Evolutionary conservation across 1,140 invertebrate genomes (phyloP).

Genomic region (Zaprionus ornatus): DNA sequence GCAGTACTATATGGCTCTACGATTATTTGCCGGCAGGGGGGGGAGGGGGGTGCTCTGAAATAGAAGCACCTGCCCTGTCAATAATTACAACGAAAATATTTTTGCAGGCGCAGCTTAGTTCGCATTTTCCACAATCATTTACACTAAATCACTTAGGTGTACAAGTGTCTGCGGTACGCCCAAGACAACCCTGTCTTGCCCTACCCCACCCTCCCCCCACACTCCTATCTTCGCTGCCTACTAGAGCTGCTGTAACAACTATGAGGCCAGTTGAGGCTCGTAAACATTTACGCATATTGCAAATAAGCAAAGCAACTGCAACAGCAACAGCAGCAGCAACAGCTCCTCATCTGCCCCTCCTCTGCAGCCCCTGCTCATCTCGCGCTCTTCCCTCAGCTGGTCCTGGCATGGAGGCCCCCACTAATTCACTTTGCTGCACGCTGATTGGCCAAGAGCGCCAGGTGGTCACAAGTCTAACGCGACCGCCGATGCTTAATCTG

Average conservation of each 20-base stretch:
- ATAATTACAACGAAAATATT: slow-evolving; percentile 48
- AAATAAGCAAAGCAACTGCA: slow-evolving; percentile 65
- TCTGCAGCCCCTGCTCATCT: background rate
- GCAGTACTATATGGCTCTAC: background rate
- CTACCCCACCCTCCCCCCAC: background rate
- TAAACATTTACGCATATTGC: slow-evolving; percentile 81
- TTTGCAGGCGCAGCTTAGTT: slow-evolving; percentile 9
- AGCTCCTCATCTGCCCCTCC: background rate
- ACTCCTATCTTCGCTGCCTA: background rate
- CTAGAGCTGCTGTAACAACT: slow-evolving; percentile 12
- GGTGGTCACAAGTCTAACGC: slow-evolving; percentile 75
- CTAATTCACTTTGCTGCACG: slow-evolving; percentile 71
- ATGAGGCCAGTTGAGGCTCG: slow-evolving; percentile 41
- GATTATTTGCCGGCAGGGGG: background rate
- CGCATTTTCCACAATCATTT: slow-evolving; percentile 75
- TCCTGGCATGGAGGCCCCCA: slow-evolving; percentile 47
- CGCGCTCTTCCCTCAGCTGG: background rate
- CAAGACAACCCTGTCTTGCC: slow-evolving; percentile 14
- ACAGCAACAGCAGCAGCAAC: slow-evolving; percentile 17
- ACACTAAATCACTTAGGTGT: slow-evolving; percentile 80
- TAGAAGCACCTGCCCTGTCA: slow-evolving; percentile 29
- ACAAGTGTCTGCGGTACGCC: slow-evolving; percentile 66
- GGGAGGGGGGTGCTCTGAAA: background rate
- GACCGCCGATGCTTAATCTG: slow-evolving; percentile 65
- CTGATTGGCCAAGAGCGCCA: slow-evolving; percentile 70